Percentiles rank a stretch among this genome's conserved stretches.
Conservation (phyloP, 2,113 vertebrate genomes). For the Phalacrocorax carbo region DNA sequence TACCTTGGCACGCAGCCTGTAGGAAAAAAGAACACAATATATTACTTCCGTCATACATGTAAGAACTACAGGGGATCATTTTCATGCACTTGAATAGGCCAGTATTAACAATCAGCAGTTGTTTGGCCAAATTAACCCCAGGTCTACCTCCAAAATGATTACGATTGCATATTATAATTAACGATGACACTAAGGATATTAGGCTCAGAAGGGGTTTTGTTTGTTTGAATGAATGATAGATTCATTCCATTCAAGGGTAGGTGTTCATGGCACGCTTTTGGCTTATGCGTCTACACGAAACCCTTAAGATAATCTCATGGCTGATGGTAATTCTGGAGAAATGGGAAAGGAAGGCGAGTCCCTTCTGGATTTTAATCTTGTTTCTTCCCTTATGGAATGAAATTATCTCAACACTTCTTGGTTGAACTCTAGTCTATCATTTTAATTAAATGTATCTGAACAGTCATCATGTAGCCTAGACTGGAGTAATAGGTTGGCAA, state of each 20-base stretch:
- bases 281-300: neutral
- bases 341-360: neutral
- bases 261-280: neutral
- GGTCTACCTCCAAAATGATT: slow-evolving; percentile 42
- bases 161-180: slow-evolving; percentile 42
- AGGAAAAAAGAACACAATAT: slow-evolving; percentile 29
- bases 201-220: slow-evolving; percentile 47
- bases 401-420: neutral
- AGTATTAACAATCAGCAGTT: neutral
- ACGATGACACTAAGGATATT: slow-evolving; percentile 34
- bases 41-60: slow-evolving; percentile 13
- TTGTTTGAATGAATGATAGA: slow-evolving; percentile 17
- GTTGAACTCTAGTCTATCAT: slow-evolving; percentile 5
- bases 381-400: neutral
- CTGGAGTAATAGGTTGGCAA: neutral
- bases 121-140: slow-evolving; percentile 55
- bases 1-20: slow-evolving; percentile 12
- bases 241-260: neutral
- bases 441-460: slow-evolving; percentile 30
- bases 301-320: neutral
- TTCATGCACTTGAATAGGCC: neutral
- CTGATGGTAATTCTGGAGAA: neutral
- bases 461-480: neutral
- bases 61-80: slow-evolving; percentile 20
- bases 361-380: slow-evolving; percentile 27